Evolutionary conservation across 2,888 invertebrate genomes (phyloP), one percentile per base, ranked within the genome.

Genomic region (Leucozona laternaria): DNA sequence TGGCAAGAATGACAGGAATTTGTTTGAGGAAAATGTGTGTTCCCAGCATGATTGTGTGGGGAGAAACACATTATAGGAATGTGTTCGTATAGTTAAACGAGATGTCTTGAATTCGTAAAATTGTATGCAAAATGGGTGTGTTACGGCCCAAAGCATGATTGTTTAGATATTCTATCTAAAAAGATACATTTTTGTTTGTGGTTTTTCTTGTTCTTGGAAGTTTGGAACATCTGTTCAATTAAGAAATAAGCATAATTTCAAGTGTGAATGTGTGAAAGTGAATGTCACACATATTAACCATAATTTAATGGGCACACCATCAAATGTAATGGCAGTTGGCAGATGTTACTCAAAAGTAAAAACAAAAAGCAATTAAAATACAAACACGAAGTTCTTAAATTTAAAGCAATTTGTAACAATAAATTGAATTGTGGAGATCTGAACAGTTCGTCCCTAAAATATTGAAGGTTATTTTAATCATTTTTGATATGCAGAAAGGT

Each of bases 41-140:
- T 53, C n/a, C 2, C n/a, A n/a, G n/a, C n/a, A n/a, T 53, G 53
- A 53, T 15, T 53, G 53, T 22, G 34, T 20, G 15, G 15, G 37
- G 8, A 60, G 6, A 13, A 37, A 11, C 11, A 55, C 17, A 34
- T 34, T n/a, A 37, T 15, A 45, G 45, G 17, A 45, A 34, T 17
- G 28, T 22, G 13, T 17, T n/a, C 7, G 57, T 4, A 17, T 57
- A 31, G 37, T 34, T 58, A 15, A 40, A 60, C 4, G 22, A 60
- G 60, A 37, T 60, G 60, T 60, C 60, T 60, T 60, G 37, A 60
- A 60, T 60, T 60, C 17, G 8, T 60, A 60, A 60, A 60, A 37
- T 60, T 60, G 13, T 22, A 60, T 60, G 37, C 22, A 37, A 60
- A 17, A 60, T 60, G 60, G 4, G 15, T 60, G 8, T 60, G 20